These are phyloP conservation scores for Ceratina japonica DNA, from an alignment of 1,140 invertebrate species.

Conservation along the genomic window DNA sequence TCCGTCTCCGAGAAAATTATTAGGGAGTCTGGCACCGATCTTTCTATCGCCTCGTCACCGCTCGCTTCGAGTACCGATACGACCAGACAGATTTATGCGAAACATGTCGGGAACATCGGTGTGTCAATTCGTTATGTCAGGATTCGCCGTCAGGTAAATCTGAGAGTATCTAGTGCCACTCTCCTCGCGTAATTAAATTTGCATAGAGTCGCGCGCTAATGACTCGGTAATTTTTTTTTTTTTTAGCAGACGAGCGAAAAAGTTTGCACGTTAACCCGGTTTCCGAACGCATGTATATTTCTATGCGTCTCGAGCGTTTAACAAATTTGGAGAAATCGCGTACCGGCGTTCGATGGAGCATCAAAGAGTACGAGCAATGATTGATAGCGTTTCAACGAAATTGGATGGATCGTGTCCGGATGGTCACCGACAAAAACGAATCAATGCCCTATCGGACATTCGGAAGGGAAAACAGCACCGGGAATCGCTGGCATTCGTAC, in stretches of 20 bases:
- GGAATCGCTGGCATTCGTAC: conserved; percentile 21
- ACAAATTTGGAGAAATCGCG: background rate
- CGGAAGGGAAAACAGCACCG: conserved; percentile 34
- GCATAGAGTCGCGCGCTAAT: too few species aligned
- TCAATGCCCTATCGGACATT: conserved; percentile 28
- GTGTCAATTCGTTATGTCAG: too few species aligned
- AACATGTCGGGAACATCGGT: too few species aligned
- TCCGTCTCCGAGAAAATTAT: conserved; percentile 17
- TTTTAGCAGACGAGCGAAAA: background rate
- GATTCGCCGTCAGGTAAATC: too few species aligned
- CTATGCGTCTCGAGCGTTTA: background rate
- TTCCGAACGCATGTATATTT: background rate
- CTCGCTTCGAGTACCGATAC: too few species aligned
- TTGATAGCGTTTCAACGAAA: conserved; percentile 44
- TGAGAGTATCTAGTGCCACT: too few species aligned
- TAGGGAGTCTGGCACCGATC: conserved; percentile 2
- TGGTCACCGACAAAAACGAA: conserved; percentile 48
- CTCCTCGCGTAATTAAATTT: too few species aligned
- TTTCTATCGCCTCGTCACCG: too few species aligned
- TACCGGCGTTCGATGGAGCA: background rate
- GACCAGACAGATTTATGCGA: too few species aligned
- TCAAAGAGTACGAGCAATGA: background rate
- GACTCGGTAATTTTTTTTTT: background rate
- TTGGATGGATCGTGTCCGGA: conserved; percentile 46
- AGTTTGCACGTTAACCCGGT: too few species aligned